phyloP scores from a whole-genome alignment of 2,797 vertebrate species.

The Rousettus madagascariensis region DNA sequence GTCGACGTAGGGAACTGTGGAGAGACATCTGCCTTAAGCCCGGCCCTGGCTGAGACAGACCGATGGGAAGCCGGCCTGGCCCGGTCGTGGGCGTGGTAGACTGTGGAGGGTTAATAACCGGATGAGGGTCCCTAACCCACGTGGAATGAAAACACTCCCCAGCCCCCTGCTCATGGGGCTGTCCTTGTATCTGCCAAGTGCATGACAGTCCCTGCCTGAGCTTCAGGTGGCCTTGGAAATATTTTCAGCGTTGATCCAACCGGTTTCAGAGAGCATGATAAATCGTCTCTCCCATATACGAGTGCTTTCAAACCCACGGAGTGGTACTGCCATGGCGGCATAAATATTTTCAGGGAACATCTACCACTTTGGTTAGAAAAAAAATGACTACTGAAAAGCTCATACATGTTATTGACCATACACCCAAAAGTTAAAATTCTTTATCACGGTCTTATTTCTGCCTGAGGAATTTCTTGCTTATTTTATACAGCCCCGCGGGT shows the following conservation, averaged over 20 bases:
- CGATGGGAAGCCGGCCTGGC: neutral
- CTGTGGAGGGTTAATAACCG: neutral
- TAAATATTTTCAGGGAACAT: neutral
- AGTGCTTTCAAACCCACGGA: rapidly evolving
- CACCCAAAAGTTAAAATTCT: neutral
- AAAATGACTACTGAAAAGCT: neutral
- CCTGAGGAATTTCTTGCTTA: neutral
- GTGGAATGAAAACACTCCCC: neutral
- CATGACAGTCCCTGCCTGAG: neutral
- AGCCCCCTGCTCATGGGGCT: rapidly evolving
- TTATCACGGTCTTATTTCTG: neutral
- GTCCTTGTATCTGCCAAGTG: too few species aligned
- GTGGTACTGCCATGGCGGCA: rapidly evolving
- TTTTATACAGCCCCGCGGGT: neutral
- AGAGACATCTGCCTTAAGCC: neutral
- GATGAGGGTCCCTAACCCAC: rapidly evolving
- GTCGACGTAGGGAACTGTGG: too few species aligned
- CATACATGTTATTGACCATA: rapidly evolving
- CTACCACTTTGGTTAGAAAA: neutral
- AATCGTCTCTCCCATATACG: neutral
- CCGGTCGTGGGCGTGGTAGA: rapidly evolving
- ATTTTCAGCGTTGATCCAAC: neutral
- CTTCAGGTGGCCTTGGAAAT: neutral
- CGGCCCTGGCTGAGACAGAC: neutral
- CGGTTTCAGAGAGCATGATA: neutral